Conservation (phyloP, 2,888 invertebrate species). For the Anaspis maculata region DNA sequence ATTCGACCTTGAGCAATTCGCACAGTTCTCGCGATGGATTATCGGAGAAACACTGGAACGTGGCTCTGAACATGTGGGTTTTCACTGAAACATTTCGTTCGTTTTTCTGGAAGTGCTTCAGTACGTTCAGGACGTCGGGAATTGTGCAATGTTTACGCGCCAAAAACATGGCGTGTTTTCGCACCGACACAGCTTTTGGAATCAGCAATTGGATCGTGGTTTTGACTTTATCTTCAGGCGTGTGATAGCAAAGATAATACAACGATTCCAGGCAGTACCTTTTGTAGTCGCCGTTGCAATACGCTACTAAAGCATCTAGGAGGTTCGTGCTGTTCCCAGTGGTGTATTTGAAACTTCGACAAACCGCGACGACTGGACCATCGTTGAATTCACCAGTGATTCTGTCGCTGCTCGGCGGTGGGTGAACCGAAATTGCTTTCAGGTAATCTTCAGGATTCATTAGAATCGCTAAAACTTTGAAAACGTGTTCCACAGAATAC, state of each 20-base stretch:
- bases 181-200: conserved; percentile 11
- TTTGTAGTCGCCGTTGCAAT: conserved; percentile 12
- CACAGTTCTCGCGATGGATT: conserved; percentile 9
- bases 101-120: conserved; percentile 3
- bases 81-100: conserved; percentile 13
- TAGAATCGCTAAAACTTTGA: conserved; percentile 5
- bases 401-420: conserved; percentile 1
- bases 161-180: conserved; percentile 14
- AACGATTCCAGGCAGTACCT: conserved; percentile 7
- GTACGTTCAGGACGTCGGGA: conserved; percentile 5
- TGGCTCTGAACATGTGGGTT: conserved; percentile 10
- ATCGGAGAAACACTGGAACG: conserved; percentile 11
- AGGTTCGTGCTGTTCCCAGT: conserved; percentile 4
- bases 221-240: conserved; percentile 8
- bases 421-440: conserved; percentile 2
- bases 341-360: conserved; percentile 8
- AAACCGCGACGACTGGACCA: neutral
- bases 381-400: neutral
- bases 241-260: conserved; percentile 14
- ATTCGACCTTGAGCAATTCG: conserved; percentile 7
- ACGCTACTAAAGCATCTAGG: conserved; percentile 9
- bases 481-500: no score
- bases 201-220: conserved; percentile 6
- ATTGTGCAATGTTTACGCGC: conserved; percentile 6
- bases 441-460: conserved; percentile 5